Percentiles rank a stretch among this genome's conserved stretches.
These are phyloP conservation scores for Erythrolamprus reginae DNA, from an alignment of 2,113 vertebrate genomes.

Conservation along the genomic window DNA sequence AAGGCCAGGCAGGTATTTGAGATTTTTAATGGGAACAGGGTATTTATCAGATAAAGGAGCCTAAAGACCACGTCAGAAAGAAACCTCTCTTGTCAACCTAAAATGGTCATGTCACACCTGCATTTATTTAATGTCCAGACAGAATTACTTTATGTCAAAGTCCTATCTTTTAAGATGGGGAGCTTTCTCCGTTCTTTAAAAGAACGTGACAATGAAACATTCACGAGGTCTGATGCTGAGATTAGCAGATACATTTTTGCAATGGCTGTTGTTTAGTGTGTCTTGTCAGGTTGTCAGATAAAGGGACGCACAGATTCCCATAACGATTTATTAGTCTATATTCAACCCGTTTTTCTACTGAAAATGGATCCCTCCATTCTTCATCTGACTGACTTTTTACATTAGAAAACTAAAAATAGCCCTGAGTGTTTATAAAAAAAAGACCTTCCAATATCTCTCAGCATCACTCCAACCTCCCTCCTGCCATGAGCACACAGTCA, in stretches of 20 bases:
- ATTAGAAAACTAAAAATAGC: constrained; percentile 72
- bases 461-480: neutral
- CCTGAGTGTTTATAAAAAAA: constrained; percentile 47
- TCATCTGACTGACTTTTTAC: constrained; percentile 67
- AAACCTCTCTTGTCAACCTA: constrained; percentile 14
- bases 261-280: constrained; percentile 66
- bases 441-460: constrained; percentile 60
- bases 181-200: constrained; percentile 45
- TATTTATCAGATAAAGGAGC: constrained; percentile 41
- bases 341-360: constrained; percentile 61
- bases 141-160: constrained; percentile 37
- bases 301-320: constrained; percentile 56
- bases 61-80: constrained; percentile 41
- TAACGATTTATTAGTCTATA: constrained; percentile 73
- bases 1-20: constrained; percentile 44
- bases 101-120: constrained; percentile 40
- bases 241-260: constrained; percentile 66
- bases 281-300: constrained; percentile 68
- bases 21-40: constrained; percentile 5
- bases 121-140: constrained; percentile 44
- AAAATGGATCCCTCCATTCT: constrained; percentile 67
- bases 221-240: constrained; percentile 54
- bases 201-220: constrained; percentile 66
- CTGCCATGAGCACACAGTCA: neutral
- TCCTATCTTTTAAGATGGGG: constrained; percentile 51